These are phyloP conservation scores for Argopecten irradians DNA, from an alignment of 1,140 invertebrate species.

Conservation along the genomic window DNA sequence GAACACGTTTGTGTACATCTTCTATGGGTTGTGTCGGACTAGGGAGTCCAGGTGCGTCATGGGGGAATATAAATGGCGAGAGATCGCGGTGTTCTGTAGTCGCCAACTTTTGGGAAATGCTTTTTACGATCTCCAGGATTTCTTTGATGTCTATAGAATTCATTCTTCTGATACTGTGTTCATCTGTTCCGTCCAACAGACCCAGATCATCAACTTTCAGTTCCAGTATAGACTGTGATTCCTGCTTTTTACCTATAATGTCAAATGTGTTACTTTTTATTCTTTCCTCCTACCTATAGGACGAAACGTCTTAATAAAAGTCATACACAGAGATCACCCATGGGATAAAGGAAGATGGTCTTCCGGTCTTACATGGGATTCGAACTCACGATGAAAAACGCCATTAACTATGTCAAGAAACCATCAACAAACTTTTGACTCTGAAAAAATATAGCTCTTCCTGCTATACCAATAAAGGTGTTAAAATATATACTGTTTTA, in stretches of 20 bases:
- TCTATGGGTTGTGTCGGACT: background rate
- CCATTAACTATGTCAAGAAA: too few species aligned
- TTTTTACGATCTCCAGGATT: background rate
- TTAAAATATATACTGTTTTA: too few species aligned
- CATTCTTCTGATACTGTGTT: background rate
- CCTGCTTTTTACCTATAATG: background rate
- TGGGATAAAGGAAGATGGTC: too few species aligned
- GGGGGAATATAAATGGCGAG: background rate
- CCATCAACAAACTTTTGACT: too few species aligned
- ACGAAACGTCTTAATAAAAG: too few species aligned
- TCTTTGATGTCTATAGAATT: background rate
- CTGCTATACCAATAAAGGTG: too few species aligned
- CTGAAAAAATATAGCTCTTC: too few species aligned
- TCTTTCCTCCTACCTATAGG: too few species aligned
- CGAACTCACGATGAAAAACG: too few species aligned
- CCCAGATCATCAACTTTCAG: background rate
- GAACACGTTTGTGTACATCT: background rate
- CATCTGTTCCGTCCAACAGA: background rate
- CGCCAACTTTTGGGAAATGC: background rate
- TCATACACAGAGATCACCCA: too few species aligned
- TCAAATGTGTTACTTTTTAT: background rate
- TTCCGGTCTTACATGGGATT: too few species aligned
- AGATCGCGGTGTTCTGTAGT: background rate
- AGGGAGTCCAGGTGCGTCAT: background rate
- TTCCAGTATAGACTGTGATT: background rate